phyloP scores from a whole-genome alignment of 2,888 invertebrate genomes.

The Nomada ferruginata region DNA sequence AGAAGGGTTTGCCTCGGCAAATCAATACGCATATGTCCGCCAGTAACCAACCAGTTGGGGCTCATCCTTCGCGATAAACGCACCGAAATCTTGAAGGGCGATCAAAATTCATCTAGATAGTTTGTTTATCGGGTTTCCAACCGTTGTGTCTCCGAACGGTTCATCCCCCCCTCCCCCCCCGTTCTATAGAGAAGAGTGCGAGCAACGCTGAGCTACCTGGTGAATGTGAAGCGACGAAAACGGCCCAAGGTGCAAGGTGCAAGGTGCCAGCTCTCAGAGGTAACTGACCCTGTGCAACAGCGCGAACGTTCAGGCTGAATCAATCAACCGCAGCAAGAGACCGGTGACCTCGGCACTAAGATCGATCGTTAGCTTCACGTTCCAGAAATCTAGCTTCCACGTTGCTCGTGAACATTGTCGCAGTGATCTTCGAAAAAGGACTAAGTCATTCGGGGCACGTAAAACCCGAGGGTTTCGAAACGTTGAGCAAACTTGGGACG shows the following conservation, averaged over 20 bases:
- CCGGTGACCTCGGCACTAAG: constrained; percentile 52
- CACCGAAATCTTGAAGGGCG: constrained; percentile 60
- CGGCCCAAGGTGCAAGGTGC: constrained; percentile 37
- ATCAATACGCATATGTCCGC: constrained; percentile 83
- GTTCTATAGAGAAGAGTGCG: not conserved
- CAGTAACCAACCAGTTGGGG: constrained; percentile 80
- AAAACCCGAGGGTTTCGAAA: not conserved
- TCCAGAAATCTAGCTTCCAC: not conserved
- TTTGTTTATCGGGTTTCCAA: not conserved
- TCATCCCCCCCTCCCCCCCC: not conserved
- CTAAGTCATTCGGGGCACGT: not conserved
- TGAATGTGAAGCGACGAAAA: constrained; percentile 14
- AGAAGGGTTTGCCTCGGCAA: constrained; percentile 50
- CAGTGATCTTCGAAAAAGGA: not conserved
- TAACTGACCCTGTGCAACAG: constrained; percentile 83
- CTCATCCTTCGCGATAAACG: constrained; percentile 77
- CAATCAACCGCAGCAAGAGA: constrained; percentile 37
- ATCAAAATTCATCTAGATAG: not conserved
- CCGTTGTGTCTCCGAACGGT: not conserved
- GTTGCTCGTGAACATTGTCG: not conserved
- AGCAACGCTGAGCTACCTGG: not conserved
- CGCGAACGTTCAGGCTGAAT: constrained; percentile 71
- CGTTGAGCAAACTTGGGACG: not conserved
- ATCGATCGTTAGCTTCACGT: constrained; percentile 22
- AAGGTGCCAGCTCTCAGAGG: constrained; percentile 63